Percentiles rank a stretch among this genome's conserved stretches.
Conservation (phyloP, 2,113 vertebrate genomes). For the Cathartes aura region DNA sequence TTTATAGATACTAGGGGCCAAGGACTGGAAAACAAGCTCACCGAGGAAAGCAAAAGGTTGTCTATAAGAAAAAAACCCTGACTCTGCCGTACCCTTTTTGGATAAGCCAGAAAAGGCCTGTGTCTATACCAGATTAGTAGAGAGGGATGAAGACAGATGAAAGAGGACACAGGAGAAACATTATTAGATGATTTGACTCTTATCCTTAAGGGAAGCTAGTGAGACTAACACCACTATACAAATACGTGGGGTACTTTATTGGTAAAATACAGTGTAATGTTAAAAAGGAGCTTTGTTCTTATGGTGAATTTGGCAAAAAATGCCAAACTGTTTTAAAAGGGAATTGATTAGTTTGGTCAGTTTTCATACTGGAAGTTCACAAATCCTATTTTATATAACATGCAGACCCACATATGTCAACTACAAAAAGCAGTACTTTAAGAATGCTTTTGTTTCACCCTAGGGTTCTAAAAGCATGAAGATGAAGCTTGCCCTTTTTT, state of each 20-base stretch:
- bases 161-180: not conserved
- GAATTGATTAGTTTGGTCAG: not conserved
- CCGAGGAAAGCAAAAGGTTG: not conserved
- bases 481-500: not conserved
- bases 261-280: not conserved
- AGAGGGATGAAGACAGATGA: not conserved
- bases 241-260: not conserved
- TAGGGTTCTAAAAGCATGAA: not conserved
- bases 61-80: not conserved
- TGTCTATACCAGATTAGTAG: not conserved
- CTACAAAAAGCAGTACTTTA: not conserved
- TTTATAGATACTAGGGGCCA: not conserved
- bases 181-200: not conserved
- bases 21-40: not conserved
- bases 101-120: not conserved
- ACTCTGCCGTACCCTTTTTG: not conserved
- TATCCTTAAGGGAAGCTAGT: not conserved
- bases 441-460: not conserved
- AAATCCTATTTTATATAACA: not conserved
- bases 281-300: not conserved
- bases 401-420: rapidly evolving
- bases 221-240: not conserved
- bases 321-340: not conserved
- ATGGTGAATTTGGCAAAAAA: not conserved
- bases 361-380: not conserved